Evolutionary conservation across 1,140 invertebrate genomes (phyloP).

Genomic region (Portunus trituberculatus): DNA sequence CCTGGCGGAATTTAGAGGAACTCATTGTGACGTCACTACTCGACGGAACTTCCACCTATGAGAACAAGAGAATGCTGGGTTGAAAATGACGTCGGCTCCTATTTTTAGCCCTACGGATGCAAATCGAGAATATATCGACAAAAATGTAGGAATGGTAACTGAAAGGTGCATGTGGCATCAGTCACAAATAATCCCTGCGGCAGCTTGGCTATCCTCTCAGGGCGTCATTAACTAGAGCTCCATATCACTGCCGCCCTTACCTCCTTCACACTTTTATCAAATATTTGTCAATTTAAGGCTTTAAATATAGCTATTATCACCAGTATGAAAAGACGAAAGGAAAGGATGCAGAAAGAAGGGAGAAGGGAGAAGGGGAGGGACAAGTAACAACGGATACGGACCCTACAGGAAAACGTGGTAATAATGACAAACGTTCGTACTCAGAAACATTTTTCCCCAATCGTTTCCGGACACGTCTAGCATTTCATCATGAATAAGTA

Average conservation of each 20-base stretch:
- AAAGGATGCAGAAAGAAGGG: background rate
- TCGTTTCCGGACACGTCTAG: background rate
- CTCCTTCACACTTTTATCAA: background rate
- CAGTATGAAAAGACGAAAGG: too few species aligned
- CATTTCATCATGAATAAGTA: background rate
- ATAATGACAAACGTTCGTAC: too few species aligned
- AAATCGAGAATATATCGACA: background rate
- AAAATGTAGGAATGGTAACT: background rate
- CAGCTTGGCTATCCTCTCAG: too few species aligned
- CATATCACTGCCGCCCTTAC: background rate
- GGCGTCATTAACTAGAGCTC: too few species aligned
- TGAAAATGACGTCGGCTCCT: background rate
- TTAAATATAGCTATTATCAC: too few species aligned
- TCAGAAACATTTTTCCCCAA: background rate
- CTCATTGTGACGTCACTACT: background rate
- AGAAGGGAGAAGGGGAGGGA: background rate
- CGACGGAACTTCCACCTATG: background rate
- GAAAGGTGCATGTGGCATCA: too few species aligned
- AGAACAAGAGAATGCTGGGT: background rate
- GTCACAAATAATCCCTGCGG: too few species aligned
- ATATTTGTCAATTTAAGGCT: background rate
- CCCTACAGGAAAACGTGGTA: too few species aligned
- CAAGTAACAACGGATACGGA: too few species aligned
- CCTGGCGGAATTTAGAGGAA: background rate
- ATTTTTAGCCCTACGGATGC: background rate